These are phyloP conservation scores for Scolopax mira DNA, from an alignment of 2,113 vertebrate species.

Conservation along the genomic window DNA sequence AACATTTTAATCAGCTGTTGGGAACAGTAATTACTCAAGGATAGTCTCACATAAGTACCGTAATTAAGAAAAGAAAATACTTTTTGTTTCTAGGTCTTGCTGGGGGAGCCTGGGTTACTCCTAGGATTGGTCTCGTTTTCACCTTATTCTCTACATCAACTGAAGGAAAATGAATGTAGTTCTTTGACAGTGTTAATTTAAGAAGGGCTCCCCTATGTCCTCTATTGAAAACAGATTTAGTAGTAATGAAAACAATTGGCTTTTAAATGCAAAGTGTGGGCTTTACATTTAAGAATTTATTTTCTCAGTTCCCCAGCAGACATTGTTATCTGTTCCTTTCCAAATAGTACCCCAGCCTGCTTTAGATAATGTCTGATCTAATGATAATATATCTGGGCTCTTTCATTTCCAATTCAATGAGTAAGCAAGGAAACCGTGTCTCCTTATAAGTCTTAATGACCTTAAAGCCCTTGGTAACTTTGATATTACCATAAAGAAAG, in stretches of 20 bases:
- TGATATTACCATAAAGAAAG: background rate
- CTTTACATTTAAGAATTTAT: background rate
- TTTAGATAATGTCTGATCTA: slow-evolving; percentile 9
- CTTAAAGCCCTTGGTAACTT: slow-evolving; percentile 41
- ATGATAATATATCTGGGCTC: background rate
- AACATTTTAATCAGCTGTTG: background rate
- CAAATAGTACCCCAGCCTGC: background rate
- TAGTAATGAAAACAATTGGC: background rate
- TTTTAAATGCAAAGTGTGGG: background rate
- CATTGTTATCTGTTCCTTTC: background rate
- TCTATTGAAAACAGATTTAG: background rate
- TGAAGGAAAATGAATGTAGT: background rate
- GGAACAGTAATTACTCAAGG: background rate
- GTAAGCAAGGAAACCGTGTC: background rate
- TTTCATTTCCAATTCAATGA: slow-evolving; percentile 1
- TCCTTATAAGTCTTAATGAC: background rate
- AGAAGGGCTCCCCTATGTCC: background rate
- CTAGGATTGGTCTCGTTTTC: background rate
- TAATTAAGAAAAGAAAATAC: background rate
- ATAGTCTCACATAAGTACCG: background rate
- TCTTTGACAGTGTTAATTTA: background rate
- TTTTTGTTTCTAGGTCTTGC: background rate
- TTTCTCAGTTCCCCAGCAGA: background rate
- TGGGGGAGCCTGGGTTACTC: background rate
- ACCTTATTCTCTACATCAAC: background rate